Percentiles rank a stretch among this genome's conserved stretches.
These are phyloP conservation scores for Cervus canadensis DNA, from an alignment of 2,113 vertebrate species.

Conservation along the genomic window DNA sequence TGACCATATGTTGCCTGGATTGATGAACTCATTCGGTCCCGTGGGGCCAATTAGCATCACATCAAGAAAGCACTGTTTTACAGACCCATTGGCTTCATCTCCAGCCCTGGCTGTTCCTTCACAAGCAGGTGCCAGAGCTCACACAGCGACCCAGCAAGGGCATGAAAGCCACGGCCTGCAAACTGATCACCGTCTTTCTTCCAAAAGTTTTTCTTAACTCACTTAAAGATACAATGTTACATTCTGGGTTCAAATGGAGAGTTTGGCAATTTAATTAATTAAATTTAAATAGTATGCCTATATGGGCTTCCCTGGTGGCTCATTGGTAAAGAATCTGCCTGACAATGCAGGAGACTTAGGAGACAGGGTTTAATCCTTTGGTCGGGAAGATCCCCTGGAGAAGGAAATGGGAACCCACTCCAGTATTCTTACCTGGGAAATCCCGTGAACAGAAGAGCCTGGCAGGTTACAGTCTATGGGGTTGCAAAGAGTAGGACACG, in stretches of 20 bases:
- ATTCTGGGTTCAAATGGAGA: not conserved
- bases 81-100: not conserved
- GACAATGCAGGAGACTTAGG: not conserved
- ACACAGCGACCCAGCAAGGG: not conserved
- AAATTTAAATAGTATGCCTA: not conserved
- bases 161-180: not conserved
- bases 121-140: not conserved
- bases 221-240: not conserved
- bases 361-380: not conserved
- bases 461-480: not conserved
- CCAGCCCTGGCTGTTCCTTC: not conserved
- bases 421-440: not conserved
- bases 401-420: not conserved
- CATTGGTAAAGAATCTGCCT: not conserved
- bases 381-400: not conserved
- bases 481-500: not conserved
- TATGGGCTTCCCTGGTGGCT: not conserved
- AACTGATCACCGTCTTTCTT: not conserved
- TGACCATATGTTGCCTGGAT: slow-evolving; percentile 47
- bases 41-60: slow-evolving; percentile 23
- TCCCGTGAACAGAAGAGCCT: not conserved
- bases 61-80: not conserved
- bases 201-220: not conserved
- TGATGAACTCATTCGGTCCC: slow-evolving; percentile 22
- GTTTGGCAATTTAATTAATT: not conserved